A percentile compares a stretch with the other conserved stretches of the same genome.
These are phyloP conservation scores for Crematogaster levior DNA, from an alignment of 2,888 invertebrate genomes.

Conservation along the genomic window DNA sequence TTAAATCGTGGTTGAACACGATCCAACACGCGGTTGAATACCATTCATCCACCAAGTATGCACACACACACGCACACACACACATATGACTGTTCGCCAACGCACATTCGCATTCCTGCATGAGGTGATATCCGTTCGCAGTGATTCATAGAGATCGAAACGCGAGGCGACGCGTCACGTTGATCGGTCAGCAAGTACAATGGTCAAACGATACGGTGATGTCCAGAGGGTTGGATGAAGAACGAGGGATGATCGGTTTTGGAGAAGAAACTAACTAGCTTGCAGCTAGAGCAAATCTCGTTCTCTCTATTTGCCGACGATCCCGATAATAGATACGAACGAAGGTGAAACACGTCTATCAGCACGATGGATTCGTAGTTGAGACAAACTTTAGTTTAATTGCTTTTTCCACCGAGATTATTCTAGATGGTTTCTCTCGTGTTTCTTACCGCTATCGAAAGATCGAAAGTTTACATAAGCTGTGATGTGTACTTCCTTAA, in stretches of 20 bases:
- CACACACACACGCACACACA: background rate
- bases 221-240: slow-evolving; percentile 13
- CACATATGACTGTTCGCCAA: background rate
- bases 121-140: slow-evolving; percentile 48
- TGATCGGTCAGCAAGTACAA: slow-evolving; percentile 58
- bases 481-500: slow-evolving; percentile 16
- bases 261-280: slow-evolving; percentile 62
- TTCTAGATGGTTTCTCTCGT: slow-evolving; percentile 25
- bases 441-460: background rate
- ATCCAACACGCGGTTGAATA: slow-evolving; percentile 21
- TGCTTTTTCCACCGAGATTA: slow-evolving; percentile 50
- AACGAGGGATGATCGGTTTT: slow-evolving; percentile 48
- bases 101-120: slow-evolving; percentile 4
- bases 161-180: slow-evolving; percentile 61
- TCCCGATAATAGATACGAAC: slow-evolving; percentile 25
- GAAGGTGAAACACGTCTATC: slow-evolving; percentile 42
- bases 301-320: slow-evolving; percentile 21
- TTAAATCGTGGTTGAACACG: slow-evolving; percentile 28
- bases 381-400: slow-evolving; percentile 46
- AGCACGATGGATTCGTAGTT: slow-evolving; percentile 16
- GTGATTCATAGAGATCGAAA: slow-evolving; percentile 62
- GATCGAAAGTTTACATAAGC: slow-evolving; percentile 34
- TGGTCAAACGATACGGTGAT: slow-evolving; percentile 46
- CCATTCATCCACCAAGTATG: background rate
- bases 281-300: slow-evolving; percentile 47